Evolutionary conservation across 2,888 invertebrate genomes (phyloP), one percentile per base, ranked within the genome.

Genomic region (Eupelmus urozonus): DNA sequence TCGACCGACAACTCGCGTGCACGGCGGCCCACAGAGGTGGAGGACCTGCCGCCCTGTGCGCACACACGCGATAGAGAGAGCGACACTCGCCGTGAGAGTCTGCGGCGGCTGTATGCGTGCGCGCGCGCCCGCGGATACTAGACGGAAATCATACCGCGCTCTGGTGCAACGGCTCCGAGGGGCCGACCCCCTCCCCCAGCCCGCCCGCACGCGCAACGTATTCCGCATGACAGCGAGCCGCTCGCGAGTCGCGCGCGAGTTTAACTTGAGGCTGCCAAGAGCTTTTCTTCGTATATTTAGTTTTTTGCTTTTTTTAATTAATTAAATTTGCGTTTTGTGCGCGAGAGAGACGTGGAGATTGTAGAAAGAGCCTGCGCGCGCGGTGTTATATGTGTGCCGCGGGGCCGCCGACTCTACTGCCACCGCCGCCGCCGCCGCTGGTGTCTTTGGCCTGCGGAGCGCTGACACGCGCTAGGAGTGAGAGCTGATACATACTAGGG

Each of bases 1-100:
- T 74, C 42, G 70, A 73, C 73, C 65, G 73, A 67, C 18, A 18
- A 49, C 9, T 3, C 9, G 40, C 23, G 55, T 40, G 18, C 20
- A 60, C 76, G 71, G 62, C 23, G 29, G 66, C n/a, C 71, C 72
- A 76, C 60, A 18, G 60, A 70, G 73, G 70, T 74, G 67, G 71
- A 65, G 71, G 71, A 77, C 72, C 80, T 67, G 72, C 66, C 69
- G 62, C 62, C 65, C 57, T 70, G 66, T 13, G 9, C 71, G 67
- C 51, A 13, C 18, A 70, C 75, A 5, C 20, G 55, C 11, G 20
- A 7, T 45, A 3, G 2, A 53, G 20, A 1, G 20, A 20, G 20
- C 20, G 11, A 53, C 2, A 27, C 27, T 27, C 16, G 25, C 57
- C 16, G 27, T 2, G 16, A 3, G 57, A n/a, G n/a, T 27, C 57